Evolutionary conservation across 1,140 invertebrate genomes (phyloP).

Genomic region (Aleiodes sp.): DNA sequence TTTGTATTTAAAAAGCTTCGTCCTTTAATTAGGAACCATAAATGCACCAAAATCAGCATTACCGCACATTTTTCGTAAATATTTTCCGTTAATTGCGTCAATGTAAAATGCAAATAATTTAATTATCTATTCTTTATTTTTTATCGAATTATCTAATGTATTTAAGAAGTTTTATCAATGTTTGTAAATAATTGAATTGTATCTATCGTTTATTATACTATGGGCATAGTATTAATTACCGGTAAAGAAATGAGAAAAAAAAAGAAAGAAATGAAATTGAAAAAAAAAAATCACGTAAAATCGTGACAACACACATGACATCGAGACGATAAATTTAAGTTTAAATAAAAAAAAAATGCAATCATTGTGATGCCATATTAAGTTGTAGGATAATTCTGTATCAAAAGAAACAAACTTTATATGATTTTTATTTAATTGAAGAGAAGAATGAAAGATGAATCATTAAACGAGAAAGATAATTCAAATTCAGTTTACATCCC

Average conservation of each 20-base stretch:
- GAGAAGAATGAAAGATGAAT: slow-evolving; percentile 14
- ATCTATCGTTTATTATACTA: slow-evolving; percentile 32
- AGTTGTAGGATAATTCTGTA: slow-evolving; percentile 36
- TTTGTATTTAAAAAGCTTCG: too few relatives aligned
- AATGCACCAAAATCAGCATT: too few relatives aligned
- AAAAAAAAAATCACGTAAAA: slow-evolving; percentile 29
- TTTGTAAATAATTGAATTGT: slow-evolving; percentile 40
- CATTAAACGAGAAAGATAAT: slow-evolving; percentile 33
- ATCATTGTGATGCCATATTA: slow-evolving; percentile 49
- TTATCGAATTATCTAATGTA: slow-evolving; percentile 19
- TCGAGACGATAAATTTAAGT: slow-evolving; percentile 17
- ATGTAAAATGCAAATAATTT: too few relatives aligned
- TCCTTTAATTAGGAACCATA: too few relatives aligned
- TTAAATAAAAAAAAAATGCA: slow-evolving; percentile 43
- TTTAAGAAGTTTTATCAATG: slow-evolving; percentile 33
- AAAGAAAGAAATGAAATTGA: slow-evolving; percentile 16
- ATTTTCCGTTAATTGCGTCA: too few relatives aligned
- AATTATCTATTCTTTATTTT: slow-evolving; percentile 33
- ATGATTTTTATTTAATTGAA: slow-evolving; percentile 41
- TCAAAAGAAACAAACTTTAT: slow-evolving; percentile 38
- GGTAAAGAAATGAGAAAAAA: not conserved
- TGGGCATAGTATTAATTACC: slow-evolving; percentile 19
- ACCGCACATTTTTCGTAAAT: too few relatives aligned
- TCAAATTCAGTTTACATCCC: slow-evolving; percentile 30
- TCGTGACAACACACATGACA: slow-evolving; percentile 1